phyloP scores from a whole-genome alignment of 2,888 invertebrate species.

The Leptopterna dolabrata region DNA sequence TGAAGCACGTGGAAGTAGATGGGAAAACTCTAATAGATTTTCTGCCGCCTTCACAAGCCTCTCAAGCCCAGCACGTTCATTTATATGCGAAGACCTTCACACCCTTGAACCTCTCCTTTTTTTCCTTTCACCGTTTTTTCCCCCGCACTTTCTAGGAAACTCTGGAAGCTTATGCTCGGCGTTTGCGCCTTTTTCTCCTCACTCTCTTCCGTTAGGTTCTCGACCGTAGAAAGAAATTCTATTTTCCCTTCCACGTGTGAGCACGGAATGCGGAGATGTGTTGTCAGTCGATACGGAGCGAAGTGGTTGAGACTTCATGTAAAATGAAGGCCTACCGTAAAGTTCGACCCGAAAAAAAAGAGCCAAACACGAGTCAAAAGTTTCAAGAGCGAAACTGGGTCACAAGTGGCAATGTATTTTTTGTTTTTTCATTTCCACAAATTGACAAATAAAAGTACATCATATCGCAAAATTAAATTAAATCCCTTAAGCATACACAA shows the following conservation, averaged over 20 bases:
- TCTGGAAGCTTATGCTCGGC: neutral
- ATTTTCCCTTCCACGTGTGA: neutral
- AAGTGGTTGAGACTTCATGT: neutral
- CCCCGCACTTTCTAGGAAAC: neutral
- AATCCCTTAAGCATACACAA: too few species aligned
- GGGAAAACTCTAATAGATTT: constrained; percentile 18
- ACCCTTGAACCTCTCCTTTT: neutral
- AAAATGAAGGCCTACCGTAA: neutral
- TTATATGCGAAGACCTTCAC: constrained; percentile 8
- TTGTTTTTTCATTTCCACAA: too few species aligned
- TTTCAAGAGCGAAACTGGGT: neutral
- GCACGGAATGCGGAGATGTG: neutral
- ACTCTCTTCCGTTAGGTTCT: neutral
- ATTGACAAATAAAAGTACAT: too few species aligned
- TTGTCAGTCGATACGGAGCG: neutral
- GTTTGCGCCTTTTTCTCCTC: neutral
- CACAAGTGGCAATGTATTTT: neutral
- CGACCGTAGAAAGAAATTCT: neutral
- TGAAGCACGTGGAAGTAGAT: neutral
- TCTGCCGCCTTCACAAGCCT: neutral
- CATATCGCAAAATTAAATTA: too few species aligned
- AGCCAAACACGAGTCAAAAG: neutral
- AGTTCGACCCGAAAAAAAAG: neutral
- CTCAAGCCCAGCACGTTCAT: neutral
- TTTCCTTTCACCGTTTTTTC: neutral